phyloP scores from a whole-genome alignment of 2,888 invertebrate genomes.

The Leucophenga montana region DNA sequence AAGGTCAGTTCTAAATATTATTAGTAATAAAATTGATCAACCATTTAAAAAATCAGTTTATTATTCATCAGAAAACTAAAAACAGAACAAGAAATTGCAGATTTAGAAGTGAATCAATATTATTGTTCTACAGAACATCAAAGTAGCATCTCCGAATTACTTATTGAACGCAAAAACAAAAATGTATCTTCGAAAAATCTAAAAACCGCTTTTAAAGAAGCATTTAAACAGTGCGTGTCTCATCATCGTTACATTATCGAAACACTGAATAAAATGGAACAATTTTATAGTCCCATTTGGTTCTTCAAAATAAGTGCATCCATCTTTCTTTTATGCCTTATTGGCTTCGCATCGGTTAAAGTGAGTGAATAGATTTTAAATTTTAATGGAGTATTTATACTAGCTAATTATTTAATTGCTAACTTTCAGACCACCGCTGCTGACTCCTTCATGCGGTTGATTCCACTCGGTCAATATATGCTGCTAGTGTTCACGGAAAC shows the following conservation, averaged over 20 bases:
- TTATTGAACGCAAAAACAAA: not conserved
- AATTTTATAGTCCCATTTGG: slow-evolving; percentile 67
- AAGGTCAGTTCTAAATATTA: not conserved
- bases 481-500: slow-evolving; percentile 61
- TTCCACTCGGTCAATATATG: slow-evolving; percentile 63
- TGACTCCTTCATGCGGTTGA: slow-evolving; percentile 59
- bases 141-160: slow-evolving; percentile 35
- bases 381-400: too few species aligned
- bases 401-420: not conserved
- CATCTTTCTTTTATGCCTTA: slow-evolving; percentile 65
- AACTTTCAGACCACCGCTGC: slow-evolving; percentile 48
- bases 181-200: slow-evolving; percentile 36
- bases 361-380: slow-evolving; percentile 44
- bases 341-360: slow-evolving; percentile 67
- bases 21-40: too few species aligned
- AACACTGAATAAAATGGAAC: slow-evolving; percentile 62
- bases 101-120: slow-evolving; percentile 57
- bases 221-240: slow-evolving; percentile 58
- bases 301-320: slow-evolving; percentile 67
- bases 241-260: slow-evolving; percentile 67
- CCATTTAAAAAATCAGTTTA: not conserved
- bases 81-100: slow-evolving; percentile 46
- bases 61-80: slow-evolving; percentile 47
- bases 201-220: slow-evolving; percentile 46
- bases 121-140: slow-evolving; percentile 51